Percentiles rank a stretch among this genome's conserved stretches.
These are phyloP conservation scores for Ceratosolen solmsi DNA, from an alignment of 1,140 invertebrate genomes.

Conservation along the genomic window DNA sequence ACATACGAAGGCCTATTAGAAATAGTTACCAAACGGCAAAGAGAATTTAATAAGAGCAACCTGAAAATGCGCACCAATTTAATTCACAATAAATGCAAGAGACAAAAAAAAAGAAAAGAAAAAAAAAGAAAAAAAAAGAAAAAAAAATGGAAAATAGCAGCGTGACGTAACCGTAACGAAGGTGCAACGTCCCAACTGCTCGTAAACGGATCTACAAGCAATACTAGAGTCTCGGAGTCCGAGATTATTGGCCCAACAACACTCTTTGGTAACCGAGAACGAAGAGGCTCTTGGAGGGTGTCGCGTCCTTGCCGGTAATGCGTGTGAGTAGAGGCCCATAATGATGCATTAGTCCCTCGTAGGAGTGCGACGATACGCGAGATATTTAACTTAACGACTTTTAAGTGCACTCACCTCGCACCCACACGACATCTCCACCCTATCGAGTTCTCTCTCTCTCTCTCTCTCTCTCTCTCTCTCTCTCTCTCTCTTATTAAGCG, in stretches of 20 bases:
- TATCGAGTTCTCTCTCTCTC: neutral
- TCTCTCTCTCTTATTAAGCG: neutral
- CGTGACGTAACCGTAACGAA: neutral
- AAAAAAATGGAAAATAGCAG: no score
- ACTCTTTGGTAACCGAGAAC: neutral
- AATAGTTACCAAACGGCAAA: no score
- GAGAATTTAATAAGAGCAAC: no score
- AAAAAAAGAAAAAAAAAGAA: no score
- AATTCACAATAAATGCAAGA: no score
- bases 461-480: constrained; percentile 8
- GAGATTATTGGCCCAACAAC: neutral
- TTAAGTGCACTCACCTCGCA: neutral
- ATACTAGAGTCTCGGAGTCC: neutral
- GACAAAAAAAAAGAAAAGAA: no score
- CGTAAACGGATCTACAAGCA: neutral
- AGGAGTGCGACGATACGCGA: neutral
- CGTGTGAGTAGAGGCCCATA: no score
- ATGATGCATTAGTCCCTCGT: neutral
- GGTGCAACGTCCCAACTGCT: neutral
- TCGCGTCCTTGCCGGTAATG: constrained; percentile 59
- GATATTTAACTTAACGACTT: neutral
- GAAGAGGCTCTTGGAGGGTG: neutral
- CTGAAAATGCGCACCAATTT: no score
- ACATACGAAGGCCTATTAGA: no score
- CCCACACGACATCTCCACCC: neutral